Evolutionary conservation across 2,888 invertebrate species (phyloP).

Genomic region (Tupiocoris notatus): DNA sequence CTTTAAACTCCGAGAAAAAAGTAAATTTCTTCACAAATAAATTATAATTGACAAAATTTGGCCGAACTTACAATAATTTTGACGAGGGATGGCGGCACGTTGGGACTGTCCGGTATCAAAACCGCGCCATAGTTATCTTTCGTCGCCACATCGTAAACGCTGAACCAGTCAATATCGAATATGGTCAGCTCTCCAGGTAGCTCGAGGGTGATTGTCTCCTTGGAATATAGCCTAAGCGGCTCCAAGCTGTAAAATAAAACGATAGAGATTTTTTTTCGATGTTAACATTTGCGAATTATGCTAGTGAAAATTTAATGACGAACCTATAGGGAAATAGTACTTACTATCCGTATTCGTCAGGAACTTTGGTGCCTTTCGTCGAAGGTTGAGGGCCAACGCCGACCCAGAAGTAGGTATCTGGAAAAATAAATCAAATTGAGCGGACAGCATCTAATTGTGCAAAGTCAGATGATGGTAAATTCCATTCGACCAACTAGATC

Average conservation of each 20-base stretch:
- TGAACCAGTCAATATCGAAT: conserved; percentile 80
- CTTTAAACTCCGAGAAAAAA: neutral
- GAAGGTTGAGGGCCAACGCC: conserved; percentile 86
- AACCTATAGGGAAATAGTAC: conserved; percentile 54
- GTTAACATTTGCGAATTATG: neutral
- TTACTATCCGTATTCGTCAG: conserved; percentile 91
- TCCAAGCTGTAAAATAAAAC: conserved; percentile 80
- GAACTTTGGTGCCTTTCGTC: conserved; percentile 75
- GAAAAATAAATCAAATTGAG: conserved; percentile 33
- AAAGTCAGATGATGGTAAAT: too few relatives aligned
- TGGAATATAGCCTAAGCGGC: conserved; percentile 69
- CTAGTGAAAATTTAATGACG: neutral
- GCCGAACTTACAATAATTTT: conserved; percentile 57
- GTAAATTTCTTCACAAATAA: too few relatives aligned
- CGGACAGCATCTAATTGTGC: too few relatives aligned
- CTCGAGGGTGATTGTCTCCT: conserved; percentile 70
- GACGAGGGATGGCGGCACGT: conserved; percentile 82
- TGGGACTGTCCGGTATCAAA: conserved; percentile 74
- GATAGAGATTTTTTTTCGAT: too few relatives aligned
- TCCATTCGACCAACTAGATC: too few relatives aligned
- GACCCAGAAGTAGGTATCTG: conserved; percentile 80
- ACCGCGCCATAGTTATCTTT: conserved; percentile 71
- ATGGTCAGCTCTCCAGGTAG: conserved; percentile 80
- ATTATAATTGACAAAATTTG: too few relatives aligned
- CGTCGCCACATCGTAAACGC: conserved; percentile 70